Evolutionary conservation across 2,888 invertebrate species (phyloP), one percentile per base, ranked within the genome.

Genomic region (Habrosyne pyritoides): DNA sequence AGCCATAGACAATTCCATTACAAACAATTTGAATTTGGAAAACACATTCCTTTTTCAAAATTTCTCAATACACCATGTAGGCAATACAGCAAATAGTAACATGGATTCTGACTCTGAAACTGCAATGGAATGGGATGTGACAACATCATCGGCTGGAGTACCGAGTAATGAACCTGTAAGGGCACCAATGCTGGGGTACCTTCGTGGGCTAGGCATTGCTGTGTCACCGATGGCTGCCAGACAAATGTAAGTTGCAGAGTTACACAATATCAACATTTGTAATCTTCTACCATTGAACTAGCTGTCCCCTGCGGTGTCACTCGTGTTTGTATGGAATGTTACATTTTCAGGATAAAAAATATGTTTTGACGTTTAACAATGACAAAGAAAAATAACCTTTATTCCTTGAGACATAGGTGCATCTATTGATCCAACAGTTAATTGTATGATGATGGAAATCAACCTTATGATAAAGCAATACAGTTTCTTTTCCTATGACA

Each of bases 81-180:
- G 48, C 12, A 48, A n/a, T n/a, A 22, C n/a, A 10, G 6, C 10
- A 24, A 21, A 48, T 52, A 49, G 22, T 21, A 46, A 42, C n/a
- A 30, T 36, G 7, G 12, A 52, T 10, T 48, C 58, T 7, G 57
- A 60, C 6, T 54, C 55, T 1, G 66, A 64, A 1, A 47, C 30
- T 7, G 59, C 54, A 2, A 54, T 21, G n/a, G 80, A 81, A 4
- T 83, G 78, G 73, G 84, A 83, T 24, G 61, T 84, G 0, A 83
- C 83, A 0, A 58, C 64, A 0, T 75, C 79, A 0, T 79, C 83
- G 0, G 5, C 64, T 0, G 77, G 65, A 2, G 30, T 82, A 0
- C 81, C 83, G 0, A 64, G 55, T 0, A 67, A 63, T 5, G 60
- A 61, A 2, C 42, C 42, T 7, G 28, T 58, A 0, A 56, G 57